phyloP scores from a whole-genome alignment of 2,113 vertebrate genomes.

The Aplodontia rufa region DNA sequence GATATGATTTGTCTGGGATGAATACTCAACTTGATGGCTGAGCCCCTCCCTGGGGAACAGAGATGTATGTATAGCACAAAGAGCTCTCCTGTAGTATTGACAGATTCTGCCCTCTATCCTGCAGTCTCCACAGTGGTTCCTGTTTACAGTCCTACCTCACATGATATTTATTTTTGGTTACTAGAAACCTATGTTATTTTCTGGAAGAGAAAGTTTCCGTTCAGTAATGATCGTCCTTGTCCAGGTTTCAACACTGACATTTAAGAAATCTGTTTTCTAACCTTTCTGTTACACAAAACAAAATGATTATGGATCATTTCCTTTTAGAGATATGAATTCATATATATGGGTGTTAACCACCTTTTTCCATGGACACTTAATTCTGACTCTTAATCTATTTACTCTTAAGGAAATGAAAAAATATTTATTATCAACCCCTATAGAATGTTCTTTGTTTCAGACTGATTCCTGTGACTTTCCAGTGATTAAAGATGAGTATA shows the following conservation, averaged over 20 bases:
- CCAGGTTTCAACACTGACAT: neutral
- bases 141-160: neutral
- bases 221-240: neutral
- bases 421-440: neutral
- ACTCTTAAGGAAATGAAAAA: conserved; percentile 8
- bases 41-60: neutral
- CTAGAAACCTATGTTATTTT: neutral
- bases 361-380: neutral
- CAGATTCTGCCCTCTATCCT: neutral
- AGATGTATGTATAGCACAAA: neutral
- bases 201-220: neutral
- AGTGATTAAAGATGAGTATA: neutral
- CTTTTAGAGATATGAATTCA: conserved; percentile 28
- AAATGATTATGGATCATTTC: conserved; percentile 32
- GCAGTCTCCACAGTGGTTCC: neutral
- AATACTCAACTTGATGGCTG: neutral
- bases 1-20: neutral
- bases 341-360: neutral
- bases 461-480: neutral
- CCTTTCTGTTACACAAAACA: conserved; percentile 21
- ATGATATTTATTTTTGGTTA: neutral
- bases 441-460: neutral
- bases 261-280: conserved; percentile 59
- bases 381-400: conserved; percentile 2
- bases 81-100: neutral